phyloP scores from a whole-genome alignment of 2,113 vertebrate genomes.

The Lathamus discolor region DNA sequence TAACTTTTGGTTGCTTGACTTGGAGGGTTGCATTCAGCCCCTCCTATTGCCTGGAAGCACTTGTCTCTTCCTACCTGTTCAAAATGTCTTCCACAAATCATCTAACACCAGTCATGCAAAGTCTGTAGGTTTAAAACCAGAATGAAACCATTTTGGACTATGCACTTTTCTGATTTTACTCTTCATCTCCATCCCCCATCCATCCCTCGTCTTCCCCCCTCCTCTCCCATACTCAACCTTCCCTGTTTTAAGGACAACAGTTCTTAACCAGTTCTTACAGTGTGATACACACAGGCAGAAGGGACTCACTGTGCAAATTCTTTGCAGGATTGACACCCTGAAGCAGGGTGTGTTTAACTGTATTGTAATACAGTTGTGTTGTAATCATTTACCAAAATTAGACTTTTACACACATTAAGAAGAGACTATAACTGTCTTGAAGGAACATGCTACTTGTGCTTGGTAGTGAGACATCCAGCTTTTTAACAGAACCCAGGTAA shows the following conservation, averaged over 20 bases:
- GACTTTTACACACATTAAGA: neutral
- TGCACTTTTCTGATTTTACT: neutral
- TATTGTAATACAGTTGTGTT: neutral
- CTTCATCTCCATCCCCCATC: neutral
- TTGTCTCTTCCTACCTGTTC: neutral
- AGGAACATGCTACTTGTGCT: neutral
- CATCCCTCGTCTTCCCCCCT: neutral
- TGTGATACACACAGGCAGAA: neutral
- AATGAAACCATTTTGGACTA: neutral
- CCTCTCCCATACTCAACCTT: neutral
- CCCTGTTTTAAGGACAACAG: neutral
- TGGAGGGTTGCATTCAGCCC: neutral
- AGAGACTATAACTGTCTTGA: neutral
- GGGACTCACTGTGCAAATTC: neutral
- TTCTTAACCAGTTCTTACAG: neutral
- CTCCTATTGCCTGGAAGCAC: neutral
- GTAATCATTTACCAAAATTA: neutral
- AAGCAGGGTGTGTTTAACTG: neutral
- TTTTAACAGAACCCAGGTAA: neutral
- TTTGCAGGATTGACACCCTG: neutral
- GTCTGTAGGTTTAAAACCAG: neutral
- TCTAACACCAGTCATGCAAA: neutral
- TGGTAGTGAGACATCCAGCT: neutral
- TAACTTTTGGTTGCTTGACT: slow-evolving; percentile 53
- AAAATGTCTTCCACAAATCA: neutral